A percentile compares a stretch with the other conserved stretches of the same genome.
phyloP scores from a whole-genome alignment of 1,140 invertebrate genomes.

The Drosophila melanica region DNA sequence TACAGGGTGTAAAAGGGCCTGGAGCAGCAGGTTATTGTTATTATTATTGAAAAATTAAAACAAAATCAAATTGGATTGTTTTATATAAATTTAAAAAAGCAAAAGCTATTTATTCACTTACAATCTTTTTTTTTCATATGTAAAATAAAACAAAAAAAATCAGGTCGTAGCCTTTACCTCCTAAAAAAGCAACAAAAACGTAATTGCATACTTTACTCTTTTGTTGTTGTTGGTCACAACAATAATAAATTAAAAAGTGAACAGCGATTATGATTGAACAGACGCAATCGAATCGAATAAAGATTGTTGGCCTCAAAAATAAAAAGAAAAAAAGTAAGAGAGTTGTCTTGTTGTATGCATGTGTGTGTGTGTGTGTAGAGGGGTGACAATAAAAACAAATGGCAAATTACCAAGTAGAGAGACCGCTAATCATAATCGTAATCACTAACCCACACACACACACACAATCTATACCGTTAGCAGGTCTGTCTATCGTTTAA shows the following conservation, averaged over 20 bases:
- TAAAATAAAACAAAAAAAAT: background rate
- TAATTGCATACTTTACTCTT: background rate
- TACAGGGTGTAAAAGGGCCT: slow-evolving; percentile 22
- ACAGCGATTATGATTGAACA: slow-evolving; percentile 31
- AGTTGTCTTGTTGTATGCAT: background rate
- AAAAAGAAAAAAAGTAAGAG: slow-evolving; percentile 7
- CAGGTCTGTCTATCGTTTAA: slow-evolving; percentile 28
- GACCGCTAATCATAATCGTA: slow-evolving; percentile 62
- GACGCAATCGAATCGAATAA: slow-evolving; percentile 19
- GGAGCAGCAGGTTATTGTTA: slow-evolving; percentile 2
- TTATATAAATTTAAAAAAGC: background rate
- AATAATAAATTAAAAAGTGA: slow-evolving; percentile 13
- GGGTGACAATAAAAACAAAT: slow-evolving; percentile 34
- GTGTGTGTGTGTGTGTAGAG: background rate
- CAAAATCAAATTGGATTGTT: background rate
- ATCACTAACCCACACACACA: slow-evolving; percentile 16
- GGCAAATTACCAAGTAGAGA: slow-evolving; percentile 37
- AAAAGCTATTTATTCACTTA: too few relatives aligned
- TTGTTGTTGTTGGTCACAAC: slow-evolving; percentile 12
- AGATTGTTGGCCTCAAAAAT: slow-evolving; percentile 43
- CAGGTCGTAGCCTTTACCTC: background rate
- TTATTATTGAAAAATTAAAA: too few relatives aligned
- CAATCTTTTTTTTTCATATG: too few relatives aligned
- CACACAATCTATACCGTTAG: slow-evolving; percentile 60
- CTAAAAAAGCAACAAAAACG: background rate